Evolutionary conservation across 2,113 vertebrate species (phyloP), one percentile per base, ranked within the genome.

Genomic region (Chiloscyllium plagiosum): DNA sequence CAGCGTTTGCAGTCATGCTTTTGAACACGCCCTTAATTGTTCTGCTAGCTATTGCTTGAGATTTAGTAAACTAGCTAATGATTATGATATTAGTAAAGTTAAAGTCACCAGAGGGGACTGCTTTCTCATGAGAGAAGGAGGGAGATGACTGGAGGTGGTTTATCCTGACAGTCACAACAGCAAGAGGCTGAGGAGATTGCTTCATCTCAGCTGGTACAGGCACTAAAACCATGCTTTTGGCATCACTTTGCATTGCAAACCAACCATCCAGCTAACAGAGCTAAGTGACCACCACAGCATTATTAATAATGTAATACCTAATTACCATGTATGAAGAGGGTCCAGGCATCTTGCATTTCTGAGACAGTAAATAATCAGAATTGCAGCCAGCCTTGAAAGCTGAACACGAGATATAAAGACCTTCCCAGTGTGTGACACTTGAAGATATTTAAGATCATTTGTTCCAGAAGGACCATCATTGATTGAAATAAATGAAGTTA

Each of bases 401-500:
- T 29, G 50, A 89, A 47, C 0, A 56, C 86, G 50, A 56, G 8
- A 52, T 26, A 50, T 56, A 89, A 90, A 90, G 87, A 65, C 86
- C 50, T 56, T 56, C 29, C 47, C 86, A 90, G 50, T n/a, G n/a
- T 90, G 87, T 90, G 86, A 89, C 26, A 56, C 50, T 61, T 4
- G 50, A 89, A 89, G 86, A 89, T 89, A 90, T 61, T 90, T 90
- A 90, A 89, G 56, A 90, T 33, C 87, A 24, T 90, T 90, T 56
- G 52, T 33, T 61, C 26, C 52, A 90, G 61, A 65, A 90, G 29
- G 87, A 29, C 52, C 52, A 90, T 61, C 29, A 90, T 65, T 89
- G 86, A 56, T 89, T 61, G 87, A 90, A 90, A 90, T 61, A 90
- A 56, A 90, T 61, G 52, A 89, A 90, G 87, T 61, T 90, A 65